phyloP scores from a whole-genome alignment of 2,888 invertebrate genomes.

The Xylota segnis region DNA sequence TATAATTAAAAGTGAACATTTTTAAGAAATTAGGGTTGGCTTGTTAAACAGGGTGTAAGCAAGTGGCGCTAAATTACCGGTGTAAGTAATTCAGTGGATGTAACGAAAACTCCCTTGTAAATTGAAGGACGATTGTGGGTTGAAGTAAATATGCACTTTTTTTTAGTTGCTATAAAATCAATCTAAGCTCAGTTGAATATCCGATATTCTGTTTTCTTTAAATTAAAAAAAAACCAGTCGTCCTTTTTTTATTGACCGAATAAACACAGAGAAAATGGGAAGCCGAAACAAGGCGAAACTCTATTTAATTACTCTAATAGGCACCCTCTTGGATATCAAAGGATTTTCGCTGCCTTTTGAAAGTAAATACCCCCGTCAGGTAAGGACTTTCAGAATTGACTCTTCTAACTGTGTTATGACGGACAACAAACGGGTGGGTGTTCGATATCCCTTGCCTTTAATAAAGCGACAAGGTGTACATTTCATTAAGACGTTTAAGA shows the following conservation, averaged over 20 bases:
- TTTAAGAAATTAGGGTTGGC: conserved; percentile 78
- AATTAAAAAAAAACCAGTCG: background rate
- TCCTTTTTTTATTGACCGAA: conserved; percentile 70
- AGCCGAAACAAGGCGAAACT: conserved; percentile 33
- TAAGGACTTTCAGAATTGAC: conserved; percentile 58
- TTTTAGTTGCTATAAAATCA: conserved; percentile 57
- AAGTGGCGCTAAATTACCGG: conserved; percentile 84
- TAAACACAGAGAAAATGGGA: conserved; percentile 44
- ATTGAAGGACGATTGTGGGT: conserved; percentile 8
- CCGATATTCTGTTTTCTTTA: conserved; percentile 28
- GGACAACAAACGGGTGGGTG: conserved; percentile 67
- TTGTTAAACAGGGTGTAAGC: conserved; percentile 84
- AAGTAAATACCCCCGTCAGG: conserved; percentile 73
- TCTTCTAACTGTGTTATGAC: conserved; percentile 69
- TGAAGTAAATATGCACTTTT: conserved; percentile 2
- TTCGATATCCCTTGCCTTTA: conserved; percentile 69
- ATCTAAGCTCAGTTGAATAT: conserved; percentile 23
- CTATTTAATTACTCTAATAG: conserved; percentile 76
- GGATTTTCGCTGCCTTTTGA: conserved; percentile 76
- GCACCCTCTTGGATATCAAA: conserved; percentile 76
- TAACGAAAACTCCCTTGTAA: conserved; percentile 46
- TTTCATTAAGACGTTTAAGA: conserved; percentile 79
- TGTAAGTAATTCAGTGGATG: conserved; percentile 83
- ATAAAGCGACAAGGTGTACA: conserved; percentile 78
- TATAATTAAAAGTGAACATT: conserved; percentile 75